Percentiles rank a stretch among this genome's conserved stretches.
Conservation (phyloP, 2,888 invertebrate genomes). For the Phengaris alcon region DNA sequence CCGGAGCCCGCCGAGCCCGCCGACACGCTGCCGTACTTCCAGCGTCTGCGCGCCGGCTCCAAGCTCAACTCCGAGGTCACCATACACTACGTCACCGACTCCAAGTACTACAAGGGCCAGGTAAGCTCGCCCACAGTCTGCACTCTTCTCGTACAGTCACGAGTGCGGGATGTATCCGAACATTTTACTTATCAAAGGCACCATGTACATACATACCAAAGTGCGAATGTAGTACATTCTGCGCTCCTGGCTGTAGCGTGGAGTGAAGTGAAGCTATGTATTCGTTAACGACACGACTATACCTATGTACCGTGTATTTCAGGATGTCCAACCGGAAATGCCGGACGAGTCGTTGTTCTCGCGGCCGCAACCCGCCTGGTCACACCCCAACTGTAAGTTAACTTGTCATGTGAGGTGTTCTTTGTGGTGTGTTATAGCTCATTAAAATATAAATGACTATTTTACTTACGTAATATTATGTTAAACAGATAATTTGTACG, state of each 20-base stretch:
- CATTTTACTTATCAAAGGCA: too few species aligned
- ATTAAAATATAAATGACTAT: too few species aligned
- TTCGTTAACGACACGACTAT: neutral
- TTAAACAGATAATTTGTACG: too few species aligned
- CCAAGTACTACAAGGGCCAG: conserved; percentile 70
- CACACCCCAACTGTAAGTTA: conserved; percentile 41
- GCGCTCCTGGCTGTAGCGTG: neutral
- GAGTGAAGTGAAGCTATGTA: neutral
- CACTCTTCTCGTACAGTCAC: too few species aligned
- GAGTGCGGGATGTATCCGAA: neutral
- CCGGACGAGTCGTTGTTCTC: conserved; percentile 49
- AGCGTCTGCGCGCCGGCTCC: conserved; percentile 63
- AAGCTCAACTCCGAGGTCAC: conserved; percentile 70
- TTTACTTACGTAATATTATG: too few species aligned
- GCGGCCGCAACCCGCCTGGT: conserved; percentile 40
- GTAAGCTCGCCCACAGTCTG: conserved; percentile 44
- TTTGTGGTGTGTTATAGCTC: too few species aligned
- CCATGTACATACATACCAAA: too few species aligned
- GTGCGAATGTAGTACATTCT: neutral
- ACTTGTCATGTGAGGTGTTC: too few species aligned
- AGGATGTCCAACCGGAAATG: conserved; percentile 40
- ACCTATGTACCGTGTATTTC: neutral
- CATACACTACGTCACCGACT: conserved; percentile 70
- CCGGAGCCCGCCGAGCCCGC: conserved; percentile 50
- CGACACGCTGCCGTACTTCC: conserved; percentile 69